phyloP scores from a whole-genome alignment of 37 sponge, comb jelly and placozoan species.

The Cliona cf. orientalis region DNA sequence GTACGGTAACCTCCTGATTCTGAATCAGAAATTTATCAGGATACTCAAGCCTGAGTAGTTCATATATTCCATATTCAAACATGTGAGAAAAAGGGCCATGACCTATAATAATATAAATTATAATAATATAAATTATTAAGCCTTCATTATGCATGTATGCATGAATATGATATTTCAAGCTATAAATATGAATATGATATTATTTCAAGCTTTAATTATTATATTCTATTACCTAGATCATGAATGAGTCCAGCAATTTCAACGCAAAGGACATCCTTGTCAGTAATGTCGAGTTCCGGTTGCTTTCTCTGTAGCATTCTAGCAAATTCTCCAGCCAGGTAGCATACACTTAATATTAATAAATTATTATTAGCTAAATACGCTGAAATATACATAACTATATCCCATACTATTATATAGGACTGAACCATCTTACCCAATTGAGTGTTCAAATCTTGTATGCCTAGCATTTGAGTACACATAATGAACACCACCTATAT shows the following conservation, averaged over 20 bases:
- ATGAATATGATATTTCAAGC: too few relatives aligned
- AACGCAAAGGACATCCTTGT: constrained; percentile 91
- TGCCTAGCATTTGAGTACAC: constrained; percentile 94
- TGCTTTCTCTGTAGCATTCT: constrained; percentile 77
- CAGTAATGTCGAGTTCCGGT: constrained; percentile 87
- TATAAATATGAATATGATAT: too few relatives aligned
- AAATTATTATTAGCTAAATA: too few relatives aligned
- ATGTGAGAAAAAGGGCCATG: constrained; percentile 97
- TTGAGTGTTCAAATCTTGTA: constrained; percentile 95
- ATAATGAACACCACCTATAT: constrained; percentile 83
- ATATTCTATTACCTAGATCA: too few relatives aligned
- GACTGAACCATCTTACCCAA: constrained; percentile 95
- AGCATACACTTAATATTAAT: constrained; percentile 85
- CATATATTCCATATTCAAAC: constrained; percentile 88
- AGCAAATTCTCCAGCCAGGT: constrained; percentile 89
- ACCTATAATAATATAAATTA: too few relatives aligned
- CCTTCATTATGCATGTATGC: too few relatives aligned
- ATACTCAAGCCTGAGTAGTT: constrained; percentile 18
- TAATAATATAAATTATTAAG: too few relatives aligned
- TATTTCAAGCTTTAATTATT: too few relatives aligned
- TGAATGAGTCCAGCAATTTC: constrained; percentile 94
- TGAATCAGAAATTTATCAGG: constrained; percentile 12
- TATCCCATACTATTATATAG: too few relatives aligned
- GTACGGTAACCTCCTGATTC: too few relatives aligned
- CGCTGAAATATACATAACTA: too few relatives aligned